Evolutionary conservation across 2,113 vertebrate genomes (phyloP), one percentile per base, ranked within the genome.

Genomic region (Raja brachyura): DNA sequence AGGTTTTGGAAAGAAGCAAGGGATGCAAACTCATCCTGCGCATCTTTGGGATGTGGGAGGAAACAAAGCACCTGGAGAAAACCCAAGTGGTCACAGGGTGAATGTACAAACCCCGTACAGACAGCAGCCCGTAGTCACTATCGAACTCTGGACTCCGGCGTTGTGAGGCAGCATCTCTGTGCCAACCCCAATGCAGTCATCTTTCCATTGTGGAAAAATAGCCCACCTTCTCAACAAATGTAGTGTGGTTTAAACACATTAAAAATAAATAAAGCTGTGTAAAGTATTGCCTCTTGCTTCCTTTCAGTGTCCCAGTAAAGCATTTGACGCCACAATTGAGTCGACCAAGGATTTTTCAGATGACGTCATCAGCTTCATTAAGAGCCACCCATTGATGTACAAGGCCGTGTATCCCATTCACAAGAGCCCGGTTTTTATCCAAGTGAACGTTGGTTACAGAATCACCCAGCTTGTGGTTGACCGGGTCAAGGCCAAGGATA

Each of bases 301-400:
- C 13, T 76, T 0, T 0, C 94, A 98, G 98, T 98, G 98, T 95
- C 98, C 98, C 93, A 98, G 97, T 0, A 96, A 97, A 96, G 97
- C 97, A 0, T 98, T 98, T 3, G 97, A 98, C 93, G 95, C 96
- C 0, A 95, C 96, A 11, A 95, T 97, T 94, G 97, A 95, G 93
- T 97, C 97, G 94, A 98, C 97, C 90, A 96, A 96, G 92, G 97
- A 98, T 94, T 97, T 97, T 59, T 96, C 98, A 0, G 97, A 98
- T 0, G 97, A 98, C 33, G 95, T 98, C 94, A 97, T 98, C 94
- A 97, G 97, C 96, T 98, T 98, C 95, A 96, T 97, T 96, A 96
- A 97, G 93, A 85, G 94, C 93, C 97, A 98, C 94, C 98, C 98
- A 95, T 96, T 98, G 93, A 98, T 98, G 98, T 98, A 97, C 97